Evolutionary conservation across 2,888 invertebrate species (phyloP), one percentile per base, ranked within the genome.

Genomic region (Pteria penguin): DNA sequence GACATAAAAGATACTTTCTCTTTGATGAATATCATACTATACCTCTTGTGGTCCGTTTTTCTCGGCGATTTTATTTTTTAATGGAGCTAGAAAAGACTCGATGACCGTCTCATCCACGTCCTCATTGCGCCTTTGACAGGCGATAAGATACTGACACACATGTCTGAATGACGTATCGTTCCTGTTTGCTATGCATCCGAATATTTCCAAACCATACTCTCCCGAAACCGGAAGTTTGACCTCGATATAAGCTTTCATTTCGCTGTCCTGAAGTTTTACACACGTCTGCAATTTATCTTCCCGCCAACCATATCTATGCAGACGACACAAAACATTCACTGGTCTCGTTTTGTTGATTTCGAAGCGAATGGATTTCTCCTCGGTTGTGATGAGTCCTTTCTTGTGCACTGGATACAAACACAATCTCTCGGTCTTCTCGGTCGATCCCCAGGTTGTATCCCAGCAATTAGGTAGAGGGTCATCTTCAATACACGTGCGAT

Each of bases 391-490:
- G 29, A 55, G 55, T 18, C 76, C 76, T 29, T 57, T 52, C 45
- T 76, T 72, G 29, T 76, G 76, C 0, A 72, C 57, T 0, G 76
- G 76, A 65, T 72, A 69, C 11, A 72, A 52, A 60, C 76, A 76
- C 36, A 76, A 62, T 62, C 57, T 72, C 24, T 76, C 76, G 8
- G 72, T 32, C n/a, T 72, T 36, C 18, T 61, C 22, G 2, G 83
- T 83, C 31, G 84, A 82, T 52, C 84, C 84, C 84, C 84, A 85
- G n/a, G 79, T 81, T 0, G 79, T 80, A 69, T 85, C 81, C 36
- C 79, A 76, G 60, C 84, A 85, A 22, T 74, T 78, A 2, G 84
- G 83, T 11, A 85, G 71, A 27, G 83, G 83, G 5, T 81, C 83
- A 26, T 83, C 83, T 65, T 85, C 84, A 14, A 78, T 72, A 4